phyloP scores from a whole-genome alignment of 2,888 invertebrate genomes.

The Drosophila vallismaia region DNA sequence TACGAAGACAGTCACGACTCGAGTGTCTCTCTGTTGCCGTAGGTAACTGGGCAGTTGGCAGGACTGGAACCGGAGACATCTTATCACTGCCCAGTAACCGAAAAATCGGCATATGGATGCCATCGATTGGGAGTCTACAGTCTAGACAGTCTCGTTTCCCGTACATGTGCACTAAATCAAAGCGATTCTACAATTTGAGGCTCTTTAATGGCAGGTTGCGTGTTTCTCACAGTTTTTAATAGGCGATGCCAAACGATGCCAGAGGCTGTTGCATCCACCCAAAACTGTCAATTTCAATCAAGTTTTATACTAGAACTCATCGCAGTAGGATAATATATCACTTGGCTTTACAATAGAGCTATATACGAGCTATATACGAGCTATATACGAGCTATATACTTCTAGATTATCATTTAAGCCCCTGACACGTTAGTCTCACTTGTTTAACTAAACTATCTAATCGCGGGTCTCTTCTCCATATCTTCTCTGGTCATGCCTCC shows the following conservation, averaged over 20 bases:
- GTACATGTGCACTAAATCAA: background rate
- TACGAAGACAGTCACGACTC: constrained; percentile 25
- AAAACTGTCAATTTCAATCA: constrained; percentile 19
- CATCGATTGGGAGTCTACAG: constrained; percentile 5
- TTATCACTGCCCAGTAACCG: constrained; percentile 61
- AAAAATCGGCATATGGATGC: constrained; percentile 16
- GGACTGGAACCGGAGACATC: constrained; percentile 33
- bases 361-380: no score
- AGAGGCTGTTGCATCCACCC: background rate
- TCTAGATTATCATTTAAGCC: constrained; percentile 24
- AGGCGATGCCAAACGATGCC: no score
- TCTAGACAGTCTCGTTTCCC: no score
- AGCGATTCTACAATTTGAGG: background rate
- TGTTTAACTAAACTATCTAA: constrained; percentile 38
- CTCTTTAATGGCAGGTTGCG: constrained; percentile 1
- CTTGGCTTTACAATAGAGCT: background rate
- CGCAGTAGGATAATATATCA: constrained; percentile 3
- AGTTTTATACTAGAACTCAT: background rate
- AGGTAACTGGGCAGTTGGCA: constrained; percentile 32
- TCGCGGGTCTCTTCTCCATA: constrained; percentile 1
- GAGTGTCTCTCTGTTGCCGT: constrained; percentile 37
- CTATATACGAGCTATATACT: constrained; percentile 9
- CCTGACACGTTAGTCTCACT: constrained; percentile 32
- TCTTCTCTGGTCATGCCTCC: background rate
- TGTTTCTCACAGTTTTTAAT: background rate